These are phyloP conservation scores for Tamias sibiricus DNA, from an alignment of 2,113 vertebrate genomes.

Conservation along the genomic window DNA sequence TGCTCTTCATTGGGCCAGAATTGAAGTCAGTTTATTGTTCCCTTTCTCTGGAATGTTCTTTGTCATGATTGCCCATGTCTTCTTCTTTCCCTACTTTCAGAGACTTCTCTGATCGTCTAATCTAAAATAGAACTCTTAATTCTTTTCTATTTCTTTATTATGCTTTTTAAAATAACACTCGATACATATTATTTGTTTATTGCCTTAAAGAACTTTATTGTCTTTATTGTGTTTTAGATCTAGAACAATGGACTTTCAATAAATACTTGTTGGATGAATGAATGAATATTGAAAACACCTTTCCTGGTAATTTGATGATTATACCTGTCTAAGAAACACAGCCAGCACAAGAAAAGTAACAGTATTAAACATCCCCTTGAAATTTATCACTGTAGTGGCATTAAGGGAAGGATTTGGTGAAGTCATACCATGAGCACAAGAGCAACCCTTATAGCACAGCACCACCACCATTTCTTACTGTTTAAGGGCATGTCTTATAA, in stretches of 20 bases:
- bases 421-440: background rate
- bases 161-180: background rate
- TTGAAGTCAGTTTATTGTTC: background rate
- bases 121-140: background rate
- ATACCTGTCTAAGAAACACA: background rate
- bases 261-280: background rate
- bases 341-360: background rate
- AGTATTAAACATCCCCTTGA: background rate
- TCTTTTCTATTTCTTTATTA: background rate
- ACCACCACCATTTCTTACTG: background rate
- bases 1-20: background rate
- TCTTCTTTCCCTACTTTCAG: background rate
- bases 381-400: background rate
- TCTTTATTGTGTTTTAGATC: background rate
- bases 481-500: background rate
- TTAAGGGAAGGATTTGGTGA: background rate
- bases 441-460: accelerated
- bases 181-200: background rate
- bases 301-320: background rate
- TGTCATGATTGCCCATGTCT: background rate
- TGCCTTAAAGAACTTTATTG: background rate
- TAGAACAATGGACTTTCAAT: background rate
- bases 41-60: background rate
- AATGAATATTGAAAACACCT: background rate
- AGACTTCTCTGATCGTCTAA: background rate